Evolutionary conservation across 2,797 vertebrate genomes (phyloP).

Genomic region (Melanotaenia maccullochi): DNA sequence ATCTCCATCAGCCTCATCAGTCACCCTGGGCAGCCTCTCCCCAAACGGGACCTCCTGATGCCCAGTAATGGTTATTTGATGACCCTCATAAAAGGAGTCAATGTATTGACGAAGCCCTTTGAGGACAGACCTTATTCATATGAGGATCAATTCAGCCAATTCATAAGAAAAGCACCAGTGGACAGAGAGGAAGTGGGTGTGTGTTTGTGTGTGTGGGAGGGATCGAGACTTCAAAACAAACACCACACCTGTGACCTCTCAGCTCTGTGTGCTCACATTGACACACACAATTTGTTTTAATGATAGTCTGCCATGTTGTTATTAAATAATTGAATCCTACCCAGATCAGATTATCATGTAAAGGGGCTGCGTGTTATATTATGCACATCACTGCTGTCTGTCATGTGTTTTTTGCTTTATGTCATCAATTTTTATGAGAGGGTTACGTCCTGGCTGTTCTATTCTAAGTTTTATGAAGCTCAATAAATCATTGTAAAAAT

Average conservation of each 20-base stretch:
- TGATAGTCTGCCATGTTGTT: slow-evolving; percentile 77
- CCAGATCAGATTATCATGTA: slow-evolving; percentile 79
- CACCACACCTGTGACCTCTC: slow-evolving; percentile 82
- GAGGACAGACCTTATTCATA: slow-evolving; percentile 86
- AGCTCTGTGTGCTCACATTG: slow-evolving; percentile 57
- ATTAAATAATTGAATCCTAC: slow-evolving; percentile 81
- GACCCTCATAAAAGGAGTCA: slow-evolving; percentile 96
- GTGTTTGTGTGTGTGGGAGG: slow-evolving; percentile 23
- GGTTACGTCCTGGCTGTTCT: slow-evolving; percentile 29
- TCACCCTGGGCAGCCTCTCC: slow-evolving; percentile 81
- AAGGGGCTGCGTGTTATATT: slow-evolving; percentile 64
- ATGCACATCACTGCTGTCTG: slow-evolving; percentile 58
- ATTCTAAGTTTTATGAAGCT: slow-evolving; percentile 8
- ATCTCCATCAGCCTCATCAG: slow-evolving; percentile 79
- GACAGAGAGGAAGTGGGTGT: slow-evolving; percentile 11
- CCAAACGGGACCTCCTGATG: slow-evolving; percentile 81
- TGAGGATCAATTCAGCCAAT: slow-evolving; percentile 91
- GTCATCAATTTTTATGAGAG: slow-evolving; percentile 66
- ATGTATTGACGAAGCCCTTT: slow-evolving; percentile 93
- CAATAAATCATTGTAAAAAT: slow-evolving; percentile 19
- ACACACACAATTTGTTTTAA: slow-evolving; percentile 81
- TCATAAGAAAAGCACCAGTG: slow-evolving; percentile 77
- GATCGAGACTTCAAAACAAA: slow-evolving; percentile 64
- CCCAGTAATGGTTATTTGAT: slow-evolving; percentile 95
- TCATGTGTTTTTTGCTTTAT: slow-evolving; percentile 37